phyloP scores from a whole-genome alignment of 2,113 vertebrate genomes.

The Smithornis capensis region DNA sequence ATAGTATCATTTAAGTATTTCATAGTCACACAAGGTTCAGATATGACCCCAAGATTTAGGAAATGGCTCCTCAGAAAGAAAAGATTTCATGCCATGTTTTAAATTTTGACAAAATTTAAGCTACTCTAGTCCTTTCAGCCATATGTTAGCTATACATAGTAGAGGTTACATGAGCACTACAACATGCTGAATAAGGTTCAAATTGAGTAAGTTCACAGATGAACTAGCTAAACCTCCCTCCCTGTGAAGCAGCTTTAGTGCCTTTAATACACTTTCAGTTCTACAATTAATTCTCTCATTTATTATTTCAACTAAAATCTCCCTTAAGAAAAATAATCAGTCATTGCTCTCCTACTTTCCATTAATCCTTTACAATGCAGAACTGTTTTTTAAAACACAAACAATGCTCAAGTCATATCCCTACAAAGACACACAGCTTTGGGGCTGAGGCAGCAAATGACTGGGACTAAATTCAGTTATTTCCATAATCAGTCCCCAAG shows the following conservation, averaged over 20 bases:
- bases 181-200: not conserved
- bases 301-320: not conserved
- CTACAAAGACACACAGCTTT: not conserved
- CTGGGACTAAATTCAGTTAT: not conserved
- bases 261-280: not conserved
- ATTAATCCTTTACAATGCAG: not conserved
- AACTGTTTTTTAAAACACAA: not conserved
- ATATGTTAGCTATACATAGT: not conserved
- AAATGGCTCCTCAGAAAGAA: not conserved
- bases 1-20: fast-evolving
- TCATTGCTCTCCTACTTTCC: not conserved
- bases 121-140: not conserved
- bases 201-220: not conserved
- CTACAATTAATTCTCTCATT: not conserved
- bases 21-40: not conserved
- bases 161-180: not conserved
- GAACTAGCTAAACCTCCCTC: not conserved
- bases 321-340: not conserved
- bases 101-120: not conserved
- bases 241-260: not conserved
- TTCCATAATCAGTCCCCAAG: slow-evolving; percentile 22
- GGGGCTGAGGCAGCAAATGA: not conserved
- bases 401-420: not conserved
- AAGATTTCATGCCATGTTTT: not conserved
- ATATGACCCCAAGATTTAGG: not conserved